Base-by-base conservation (phyloP, 2,797 vertebrate species). In the Coranthus polyacanthus region DNA sequence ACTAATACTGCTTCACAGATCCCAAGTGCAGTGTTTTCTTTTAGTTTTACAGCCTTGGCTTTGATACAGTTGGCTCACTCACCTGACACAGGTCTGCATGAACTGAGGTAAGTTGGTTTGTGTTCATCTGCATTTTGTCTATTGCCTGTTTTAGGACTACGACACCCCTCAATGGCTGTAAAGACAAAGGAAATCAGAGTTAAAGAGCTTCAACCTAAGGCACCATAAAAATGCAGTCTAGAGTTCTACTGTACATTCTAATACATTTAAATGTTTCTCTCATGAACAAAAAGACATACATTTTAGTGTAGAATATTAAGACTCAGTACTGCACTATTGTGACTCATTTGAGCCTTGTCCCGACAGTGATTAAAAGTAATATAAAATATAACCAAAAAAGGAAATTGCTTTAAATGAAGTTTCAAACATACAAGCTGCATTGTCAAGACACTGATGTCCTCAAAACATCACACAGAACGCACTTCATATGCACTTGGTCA, bases 61-160 rank as follows among this genome's bases (percentile, higher is more conserved):
- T 8, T 8, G 36, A 36, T 47, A n/a, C n/a, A 11, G 39, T 6
- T 7, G 24, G 34, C 8, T 13, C 12, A 2, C 95, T 93, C 88
- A 99, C 98, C 96, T 99, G 98, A 95, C 98, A 99, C 85, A 99
- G 95, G 94, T 99, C 98, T 77, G 97, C 97, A 0, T 99, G 98
- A 92, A 99, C 95, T 94, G 98, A 99, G 95, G 98, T 99, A 94
- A 99, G 95, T 94, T 99, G 98, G 95, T 98, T 99, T 93, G 97
- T 97, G 92, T 98, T 99, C 96, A 99, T 99, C 95, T 99, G 98
- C 97, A 99, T 99, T 95, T 99, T 99, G 94, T 99, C 98, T 94
- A 99, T 97, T 92, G 97, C 98, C 96, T 98, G 98, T 94, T 96
- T 98, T 83, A 99, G 93, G 92, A 99, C 88, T 83, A 96, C 95